A percentile compares a stretch with the other conserved stretches of the same genome.
phyloP scores from a whole-genome alignment of 1,140 invertebrate species.

The Acromyrmex echinatior region DNA sequence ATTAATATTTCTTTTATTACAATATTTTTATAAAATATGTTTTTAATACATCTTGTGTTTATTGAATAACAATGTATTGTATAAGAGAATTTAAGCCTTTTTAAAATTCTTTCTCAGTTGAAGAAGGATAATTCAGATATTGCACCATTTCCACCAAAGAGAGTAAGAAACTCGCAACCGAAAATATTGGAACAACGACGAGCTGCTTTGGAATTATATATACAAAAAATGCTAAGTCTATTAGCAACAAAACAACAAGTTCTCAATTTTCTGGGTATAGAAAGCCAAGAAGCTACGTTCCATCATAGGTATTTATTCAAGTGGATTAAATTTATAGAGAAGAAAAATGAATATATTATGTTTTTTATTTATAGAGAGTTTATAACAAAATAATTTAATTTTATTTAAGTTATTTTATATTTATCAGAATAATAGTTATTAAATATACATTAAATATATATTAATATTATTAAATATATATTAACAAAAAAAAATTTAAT shows the following conservation, averaged over 20 bases:
- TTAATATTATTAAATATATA: neutral
- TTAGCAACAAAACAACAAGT: slow-evolving; percentile 84
- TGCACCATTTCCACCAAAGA: slow-evolving; percentile 89
- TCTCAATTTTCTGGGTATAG: slow-evolving; percentile 85
- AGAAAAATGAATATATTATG: neutral
- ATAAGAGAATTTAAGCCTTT: neutral
- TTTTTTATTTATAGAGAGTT: neutral
- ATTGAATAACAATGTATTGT: neutral
- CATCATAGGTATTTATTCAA: slow-evolving; percentile 78
- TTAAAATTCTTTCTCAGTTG: slow-evolving; percentile 76
- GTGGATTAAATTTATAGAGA: slow-evolving; percentile 15
- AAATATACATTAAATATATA: neutral
- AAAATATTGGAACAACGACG: slow-evolving; percentile 89
- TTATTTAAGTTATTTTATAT: neutral
- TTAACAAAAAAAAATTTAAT: neutral
- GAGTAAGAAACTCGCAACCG: slow-evolving; percentile 88
- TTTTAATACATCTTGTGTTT: neutral
- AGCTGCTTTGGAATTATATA: slow-evolving; percentile 87
- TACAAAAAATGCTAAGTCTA: slow-evolving; percentile 87
- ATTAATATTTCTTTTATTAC: neutral
- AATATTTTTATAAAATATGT: neutral
- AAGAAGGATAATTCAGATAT: slow-evolving; percentile 84
- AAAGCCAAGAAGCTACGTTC: slow-evolving; percentile 69
- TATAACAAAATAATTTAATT: neutral
- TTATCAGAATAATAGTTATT: neutral